phyloP scores from a whole-genome alignment of 1,140 invertebrate genomes.

The Drosophila sucinea region DNA sequence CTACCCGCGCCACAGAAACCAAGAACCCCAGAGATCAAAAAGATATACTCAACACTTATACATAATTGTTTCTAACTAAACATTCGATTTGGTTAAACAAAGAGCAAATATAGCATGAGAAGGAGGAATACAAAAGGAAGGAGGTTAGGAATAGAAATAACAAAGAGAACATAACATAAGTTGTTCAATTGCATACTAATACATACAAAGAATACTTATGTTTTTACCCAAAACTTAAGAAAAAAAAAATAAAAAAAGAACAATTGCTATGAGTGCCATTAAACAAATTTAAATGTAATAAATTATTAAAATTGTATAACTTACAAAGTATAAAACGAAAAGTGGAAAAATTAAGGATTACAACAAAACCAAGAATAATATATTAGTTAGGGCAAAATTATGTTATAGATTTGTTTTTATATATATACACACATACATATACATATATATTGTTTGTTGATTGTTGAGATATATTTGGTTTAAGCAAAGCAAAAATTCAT shows the following conservation, averaged over 20 bases:
- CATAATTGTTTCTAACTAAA: conserved; percentile 11
- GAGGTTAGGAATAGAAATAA: conserved; percentile 20
- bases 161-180: conserved; percentile 24
- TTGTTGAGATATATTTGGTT: conserved; percentile 57
- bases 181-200: conserved; percentile 39
- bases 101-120: not conserved
- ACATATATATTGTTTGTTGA: conserved; percentile 62
- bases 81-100: conserved; percentile 14
- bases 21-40: conserved; percentile 43
- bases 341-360: conserved; percentile 36
- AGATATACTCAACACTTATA: conserved; percentile 44
- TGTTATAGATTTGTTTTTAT: conserved; percentile 36
- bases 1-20: conserved; percentile 20
- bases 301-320: conserved; percentile 77
- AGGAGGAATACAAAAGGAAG: not conserved
- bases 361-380: conserved; percentile 33
- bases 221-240: conserved; percentile 39
- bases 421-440: conserved; percentile 8
- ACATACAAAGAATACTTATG: conserved; percentile 49
- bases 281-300: conserved; percentile 80
- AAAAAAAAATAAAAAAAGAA: conserved; percentile 33
- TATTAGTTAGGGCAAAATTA: conserved; percentile 52
- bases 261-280: conserved; percentile 79
- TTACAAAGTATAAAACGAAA: conserved; percentile 50
- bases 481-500: conserved; percentile 37